Conservation (phyloP, 2,113 vertebrate genomes). For the Gnathonemus echidnorhynchus region DNA sequence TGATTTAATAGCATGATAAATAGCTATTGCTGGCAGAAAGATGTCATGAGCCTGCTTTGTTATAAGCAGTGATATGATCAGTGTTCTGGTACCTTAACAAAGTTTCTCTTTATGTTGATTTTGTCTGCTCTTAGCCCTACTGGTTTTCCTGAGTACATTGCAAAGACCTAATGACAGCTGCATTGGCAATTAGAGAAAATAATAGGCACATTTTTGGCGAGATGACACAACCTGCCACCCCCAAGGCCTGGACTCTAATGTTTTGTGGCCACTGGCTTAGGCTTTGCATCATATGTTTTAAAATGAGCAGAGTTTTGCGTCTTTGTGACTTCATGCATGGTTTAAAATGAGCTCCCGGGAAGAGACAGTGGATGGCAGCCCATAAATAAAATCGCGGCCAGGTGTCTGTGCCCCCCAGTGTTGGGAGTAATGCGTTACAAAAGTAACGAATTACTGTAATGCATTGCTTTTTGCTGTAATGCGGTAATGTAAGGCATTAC, state of each 20-base stretch:
- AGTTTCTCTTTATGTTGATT: background rate
- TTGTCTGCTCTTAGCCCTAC: background rate
- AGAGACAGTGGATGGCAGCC: background rate
- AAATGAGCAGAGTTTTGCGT: background rate
- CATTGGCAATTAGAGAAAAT: background rate
- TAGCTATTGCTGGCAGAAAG: background rate
- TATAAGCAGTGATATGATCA: background rate
- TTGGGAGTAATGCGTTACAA: too few relatives aligned
- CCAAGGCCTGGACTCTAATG: background rate
- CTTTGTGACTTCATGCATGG: background rate
- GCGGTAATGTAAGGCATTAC: too few relatives aligned
- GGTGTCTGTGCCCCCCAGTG: background rate
- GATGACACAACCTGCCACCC: background rate
- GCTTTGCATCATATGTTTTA: background rate
- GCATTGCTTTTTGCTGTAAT: too few relatives aligned
- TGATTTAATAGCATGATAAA: background rate
- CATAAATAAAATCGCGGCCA: constrained; percentile 24
- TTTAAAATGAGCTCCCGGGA: constrained; percentile 2
- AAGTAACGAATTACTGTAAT: too few relatives aligned
- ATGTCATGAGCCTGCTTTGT: background rate
- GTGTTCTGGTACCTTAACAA: background rate
- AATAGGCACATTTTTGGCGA: background rate
- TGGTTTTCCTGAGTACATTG: background rate
- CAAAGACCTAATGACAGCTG: background rate
- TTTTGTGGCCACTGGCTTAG: background rate